Conservation (phyloP, 1,140 invertebrate genomes). For the Eurytemora carolleeae region DNA sequence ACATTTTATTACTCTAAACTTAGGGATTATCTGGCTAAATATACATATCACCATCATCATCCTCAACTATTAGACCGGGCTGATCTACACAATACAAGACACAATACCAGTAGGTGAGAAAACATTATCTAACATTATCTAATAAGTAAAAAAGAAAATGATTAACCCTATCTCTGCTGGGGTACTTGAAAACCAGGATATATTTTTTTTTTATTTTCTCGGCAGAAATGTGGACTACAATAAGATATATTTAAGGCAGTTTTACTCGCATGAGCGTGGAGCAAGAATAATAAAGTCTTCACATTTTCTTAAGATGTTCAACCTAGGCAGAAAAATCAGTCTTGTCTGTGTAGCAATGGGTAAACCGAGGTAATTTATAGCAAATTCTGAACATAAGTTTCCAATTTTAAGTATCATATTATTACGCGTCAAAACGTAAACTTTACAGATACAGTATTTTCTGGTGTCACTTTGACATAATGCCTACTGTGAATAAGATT, state of each 20-base stretch:
- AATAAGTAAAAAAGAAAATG: background rate
- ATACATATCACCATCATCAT: background rate
- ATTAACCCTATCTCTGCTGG: background rate
- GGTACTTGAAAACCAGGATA: too few species aligned
- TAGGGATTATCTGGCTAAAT: background rate
- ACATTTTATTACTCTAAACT: background rate
- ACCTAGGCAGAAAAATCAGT: constrained; percentile 35
- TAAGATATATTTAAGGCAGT: background rate
- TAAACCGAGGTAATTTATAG: constrained; percentile 24
- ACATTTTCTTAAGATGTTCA: constrained; percentile 38
- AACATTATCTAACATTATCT: background rate
- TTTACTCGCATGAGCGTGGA: constrained; percentile 26
- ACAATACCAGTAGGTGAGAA: background rate
- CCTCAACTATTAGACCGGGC: background rate
- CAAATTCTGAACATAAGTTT: too few species aligned
- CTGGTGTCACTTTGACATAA: too few species aligned
- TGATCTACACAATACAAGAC: background rate
- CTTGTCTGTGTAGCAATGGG: constrained; percentile 37
- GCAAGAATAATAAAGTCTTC: constrained; percentile 35
- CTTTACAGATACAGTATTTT: too few species aligned
- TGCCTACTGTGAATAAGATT: too few species aligned
- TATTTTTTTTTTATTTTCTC: too few species aligned
- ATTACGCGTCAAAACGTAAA: too few species aligned
- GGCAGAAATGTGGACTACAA: background rate
- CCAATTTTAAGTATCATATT: too few species aligned